phyloP scores from a whole-genome alignment of 2,113 vertebrate genomes.

The Cromileptes altivelis region DNA sequence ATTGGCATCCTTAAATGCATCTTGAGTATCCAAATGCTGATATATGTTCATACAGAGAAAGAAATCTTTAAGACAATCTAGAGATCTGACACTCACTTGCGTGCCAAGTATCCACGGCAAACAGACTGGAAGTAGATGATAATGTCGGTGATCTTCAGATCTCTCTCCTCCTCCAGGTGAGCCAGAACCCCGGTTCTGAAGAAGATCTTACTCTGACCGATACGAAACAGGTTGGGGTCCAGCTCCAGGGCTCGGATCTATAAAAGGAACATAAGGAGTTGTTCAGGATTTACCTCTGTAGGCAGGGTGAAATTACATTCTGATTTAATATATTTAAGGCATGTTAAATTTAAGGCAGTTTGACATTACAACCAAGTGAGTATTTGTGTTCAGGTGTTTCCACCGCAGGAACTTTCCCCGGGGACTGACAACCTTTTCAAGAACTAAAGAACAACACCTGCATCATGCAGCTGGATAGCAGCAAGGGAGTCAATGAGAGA shows the following conservation, averaged over 20 bases:
- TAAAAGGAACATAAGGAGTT: neutral
- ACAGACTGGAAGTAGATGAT: constrained; percentile 99
- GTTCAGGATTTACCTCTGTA: neutral
- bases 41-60: neutral
- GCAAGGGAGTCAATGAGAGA: neutral
- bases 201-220: constrained; percentile 99
- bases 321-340: neutral
- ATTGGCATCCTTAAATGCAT: neutral
- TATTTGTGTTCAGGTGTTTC: neutral
- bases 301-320: neutral
- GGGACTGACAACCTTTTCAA: neutral
- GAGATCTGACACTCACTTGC: constrained; percentile 88
- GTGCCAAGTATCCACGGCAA: constrained; percentile 95
- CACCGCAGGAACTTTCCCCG: neutral
- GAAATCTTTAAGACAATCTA: neutral
- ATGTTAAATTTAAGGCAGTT: neutral
- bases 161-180: constrained; percentile 96
- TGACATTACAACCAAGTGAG: neutral
- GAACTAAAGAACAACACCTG: neutral
- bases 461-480: neutral
- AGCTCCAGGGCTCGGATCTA: constrained; percentile 96
- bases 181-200: constrained; percentile 97
- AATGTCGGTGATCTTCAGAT: constrained; percentile 98
- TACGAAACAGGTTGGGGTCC: constrained; percentile 97
- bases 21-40: neutral